phyloP scores from a whole-genome alignment of 1,140 invertebrate species.

The Caerostris darwini region DNA sequence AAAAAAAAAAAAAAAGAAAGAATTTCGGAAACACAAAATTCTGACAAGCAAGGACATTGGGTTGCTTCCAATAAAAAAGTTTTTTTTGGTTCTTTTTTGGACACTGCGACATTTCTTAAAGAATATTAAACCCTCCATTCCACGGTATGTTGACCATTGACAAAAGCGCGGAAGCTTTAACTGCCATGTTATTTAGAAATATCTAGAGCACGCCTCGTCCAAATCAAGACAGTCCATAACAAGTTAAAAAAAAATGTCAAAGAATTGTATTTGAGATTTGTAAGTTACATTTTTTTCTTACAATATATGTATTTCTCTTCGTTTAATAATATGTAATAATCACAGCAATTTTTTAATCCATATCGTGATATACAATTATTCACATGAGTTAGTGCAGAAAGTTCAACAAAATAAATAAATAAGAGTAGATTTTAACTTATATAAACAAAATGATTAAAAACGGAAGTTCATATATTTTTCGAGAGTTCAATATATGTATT shows the following conservation, averaged over 20 bases:
- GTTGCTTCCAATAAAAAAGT: background rate
- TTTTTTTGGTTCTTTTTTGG: background rate
- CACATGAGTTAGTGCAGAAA: too few relatives aligned
- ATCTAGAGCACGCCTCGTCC: background rate
- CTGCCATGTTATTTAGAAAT: conserved; percentile 9
- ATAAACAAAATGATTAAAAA: too few relatives aligned
- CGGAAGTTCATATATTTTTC: too few relatives aligned
- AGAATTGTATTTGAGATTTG: too few relatives aligned
- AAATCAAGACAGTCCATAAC: background rate
- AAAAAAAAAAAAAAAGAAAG: background rate
- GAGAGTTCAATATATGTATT: too few relatives aligned
- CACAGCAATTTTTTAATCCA: too few relatives aligned
- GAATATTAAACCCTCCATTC: background rate
- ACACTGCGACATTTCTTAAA: background rate
- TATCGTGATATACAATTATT: too few relatives aligned
- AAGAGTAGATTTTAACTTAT: too few relatives aligned
- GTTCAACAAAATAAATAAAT: too few relatives aligned
- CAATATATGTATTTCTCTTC: too few relatives aligned
- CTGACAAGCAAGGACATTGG: background rate
- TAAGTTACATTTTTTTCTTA: too few relatives aligned
- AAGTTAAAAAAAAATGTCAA: background rate
- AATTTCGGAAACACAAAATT: background rate
- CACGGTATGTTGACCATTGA: background rate
- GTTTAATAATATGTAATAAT: too few relatives aligned
- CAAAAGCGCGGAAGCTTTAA: background rate